Conservation (phyloP, 2,888 invertebrate species). For the Drosophila aldrichi region DNA sequence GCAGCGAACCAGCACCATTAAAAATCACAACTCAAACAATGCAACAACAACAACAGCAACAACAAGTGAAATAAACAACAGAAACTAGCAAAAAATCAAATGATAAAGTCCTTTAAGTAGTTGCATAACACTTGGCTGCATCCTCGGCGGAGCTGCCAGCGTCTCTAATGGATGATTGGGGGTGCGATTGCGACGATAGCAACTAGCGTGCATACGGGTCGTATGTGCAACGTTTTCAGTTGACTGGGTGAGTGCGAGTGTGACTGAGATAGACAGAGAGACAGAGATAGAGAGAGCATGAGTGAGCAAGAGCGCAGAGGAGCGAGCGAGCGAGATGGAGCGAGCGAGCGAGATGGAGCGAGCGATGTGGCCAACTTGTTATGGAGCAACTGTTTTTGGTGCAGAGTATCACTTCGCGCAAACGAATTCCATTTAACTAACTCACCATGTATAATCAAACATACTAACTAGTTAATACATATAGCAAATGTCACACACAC, state of each 20-base stretch:
- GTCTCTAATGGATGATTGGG: slow-evolving; percentile 37
- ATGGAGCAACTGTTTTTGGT: slow-evolving; percentile 50
- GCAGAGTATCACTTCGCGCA: slow-evolving; percentile 40
- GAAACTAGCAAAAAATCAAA: slow-evolving; percentile 45
- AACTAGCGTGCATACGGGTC: slow-evolving; percentile 78
- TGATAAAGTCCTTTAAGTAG: slow-evolving; percentile 78
- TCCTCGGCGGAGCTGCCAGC: slow-evolving; percentile 38
- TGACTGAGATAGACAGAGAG: slow-evolving; percentile 20
- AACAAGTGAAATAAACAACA: slow-evolving; percentile 37
- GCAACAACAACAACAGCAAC: slow-evolving; percentile 40
- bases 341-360: background rate
- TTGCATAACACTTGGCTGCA: slow-evolving; percentile 79
- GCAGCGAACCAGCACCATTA: slow-evolving; percentile 41
- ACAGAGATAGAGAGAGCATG: background rate
- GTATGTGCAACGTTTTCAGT: slow-evolving; percentile 79
- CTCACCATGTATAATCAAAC: slow-evolving; percentile 58
- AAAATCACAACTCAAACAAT: slow-evolving; percentile 72
- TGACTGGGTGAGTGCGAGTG: slow-evolving; percentile 53
- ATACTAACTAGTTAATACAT: slow-evolving; percentile 27
- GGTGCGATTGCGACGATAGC: slow-evolving; percentile 51
- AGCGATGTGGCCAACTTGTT: slow-evolving; percentile 60
- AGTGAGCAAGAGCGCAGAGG: background rate
- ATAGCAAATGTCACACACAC: slow-evolving; percentile 22
- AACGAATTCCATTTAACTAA: slow-evolving; percentile 50
- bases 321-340: background rate